Conservation (phyloP, 92 coral and sea anemone species). For the Phenganax stokvisi region DNA sequence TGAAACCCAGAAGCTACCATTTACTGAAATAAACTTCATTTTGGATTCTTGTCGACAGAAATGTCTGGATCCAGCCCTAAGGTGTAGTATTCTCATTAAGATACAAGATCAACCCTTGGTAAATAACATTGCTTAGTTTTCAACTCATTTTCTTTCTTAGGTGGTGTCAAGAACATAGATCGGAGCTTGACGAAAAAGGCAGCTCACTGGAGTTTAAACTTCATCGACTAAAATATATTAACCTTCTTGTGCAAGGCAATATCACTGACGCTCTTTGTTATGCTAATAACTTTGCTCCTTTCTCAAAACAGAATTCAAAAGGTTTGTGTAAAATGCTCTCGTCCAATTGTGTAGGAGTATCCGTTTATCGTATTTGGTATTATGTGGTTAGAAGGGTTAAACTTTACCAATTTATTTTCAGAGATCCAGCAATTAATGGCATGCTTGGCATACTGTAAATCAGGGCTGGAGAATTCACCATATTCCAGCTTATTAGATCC, state of each 20-base stretch:
- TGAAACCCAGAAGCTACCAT: conserved; percentile 79
- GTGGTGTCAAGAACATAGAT: conserved; percentile 79
- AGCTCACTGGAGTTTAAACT: conserved; percentile 92
- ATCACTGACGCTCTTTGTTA: conserved; percentile 72
- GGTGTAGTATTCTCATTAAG: conserved; percentile 40
- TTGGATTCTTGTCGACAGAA: conserved; percentile 79
- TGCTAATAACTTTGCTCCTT: conserved; percentile 73
- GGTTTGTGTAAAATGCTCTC: conserved; percentile 43
- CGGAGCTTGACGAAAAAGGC: conserved; percentile 70
- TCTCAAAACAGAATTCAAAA: conserved; percentile 80
- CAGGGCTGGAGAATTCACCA: conserved; percentile 93
- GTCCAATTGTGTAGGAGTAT: no score
- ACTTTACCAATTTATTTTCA: conserved; percentile 16
- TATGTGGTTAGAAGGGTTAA: not conserved
- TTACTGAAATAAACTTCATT: conserved; percentile 86
- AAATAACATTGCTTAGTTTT: not conserved
- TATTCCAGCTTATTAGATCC: conserved; percentile 86
- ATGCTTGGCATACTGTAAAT: conserved; percentile 76
- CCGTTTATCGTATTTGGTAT: not conserved
- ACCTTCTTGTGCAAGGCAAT: conserved; percentile 69
- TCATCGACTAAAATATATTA: conserved; percentile 77
- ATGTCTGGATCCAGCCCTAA: conserved; percentile 81
- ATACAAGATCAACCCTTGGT: not conserved
- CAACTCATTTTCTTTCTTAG: conserved; percentile 23
- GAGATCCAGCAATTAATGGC: conserved; percentile 98